Evolutionary conservation across 2,797 vertebrate genomes (phyloP).

Genomic region (Bucorvus abyssinicus): DNA sequence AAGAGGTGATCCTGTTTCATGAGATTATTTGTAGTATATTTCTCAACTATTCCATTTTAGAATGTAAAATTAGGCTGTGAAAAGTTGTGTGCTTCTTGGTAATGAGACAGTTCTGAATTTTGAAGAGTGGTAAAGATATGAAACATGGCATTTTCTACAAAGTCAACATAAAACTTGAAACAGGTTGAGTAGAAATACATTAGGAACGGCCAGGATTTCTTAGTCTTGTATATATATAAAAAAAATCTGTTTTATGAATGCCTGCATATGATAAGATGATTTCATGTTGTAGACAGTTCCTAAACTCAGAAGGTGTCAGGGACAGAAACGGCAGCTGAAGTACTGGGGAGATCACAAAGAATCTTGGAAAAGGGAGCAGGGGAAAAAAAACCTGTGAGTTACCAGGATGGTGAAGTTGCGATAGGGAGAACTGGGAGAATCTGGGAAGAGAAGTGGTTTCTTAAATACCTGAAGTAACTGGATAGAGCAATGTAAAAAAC

Average conservation of each 20-base stretch:
- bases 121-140: rapidly evolving
- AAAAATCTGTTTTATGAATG: background rate
- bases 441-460: background rate
- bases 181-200: background rate
- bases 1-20: background rate
- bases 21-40: background rate
- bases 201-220: background rate
- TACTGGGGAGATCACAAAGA: background rate
- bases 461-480: background rate
- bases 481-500: background rate
- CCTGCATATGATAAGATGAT: background rate
- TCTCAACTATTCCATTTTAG: background rate
- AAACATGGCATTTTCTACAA: background rate
- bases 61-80: background rate
- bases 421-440: background rate
- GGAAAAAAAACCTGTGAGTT: background rate
- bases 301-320: background rate
- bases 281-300: background rate
- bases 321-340: background rate
- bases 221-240: background rate
- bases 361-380: background rate
- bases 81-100: background rate
- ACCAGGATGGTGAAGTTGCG: background rate
- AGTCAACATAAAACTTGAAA: background rate
- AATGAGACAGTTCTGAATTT: background rate